Conservation (phyloP, 2,797 vertebrate species). For the Diceros bicornis region DNA sequence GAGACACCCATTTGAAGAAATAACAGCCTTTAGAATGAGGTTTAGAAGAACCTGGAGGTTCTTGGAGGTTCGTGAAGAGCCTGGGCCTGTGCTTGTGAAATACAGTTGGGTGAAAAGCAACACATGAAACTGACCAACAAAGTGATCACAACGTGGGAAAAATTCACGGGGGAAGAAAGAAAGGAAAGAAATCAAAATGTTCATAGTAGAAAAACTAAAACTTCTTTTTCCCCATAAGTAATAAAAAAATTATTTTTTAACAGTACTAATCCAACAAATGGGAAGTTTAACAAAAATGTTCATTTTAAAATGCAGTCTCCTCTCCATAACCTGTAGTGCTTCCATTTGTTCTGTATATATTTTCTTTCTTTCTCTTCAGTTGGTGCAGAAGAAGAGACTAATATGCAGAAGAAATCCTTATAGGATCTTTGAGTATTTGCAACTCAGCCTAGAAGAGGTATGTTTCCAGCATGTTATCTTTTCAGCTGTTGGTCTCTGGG, state of each 20-base stretch:
- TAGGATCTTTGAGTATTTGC: conserved; percentile 94
- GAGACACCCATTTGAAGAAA: background rate
- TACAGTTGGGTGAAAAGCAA: background rate
- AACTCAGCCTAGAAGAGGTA: conserved; percentile 97
- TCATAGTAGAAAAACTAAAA: background rate
- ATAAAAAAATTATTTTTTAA: background rate
- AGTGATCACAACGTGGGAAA: background rate
- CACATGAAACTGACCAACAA: background rate
- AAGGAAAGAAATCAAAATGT: background rate
- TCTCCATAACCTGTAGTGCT: background rate
- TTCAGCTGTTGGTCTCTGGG: background rate
- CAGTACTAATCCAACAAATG: background rate
- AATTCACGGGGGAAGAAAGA: background rate
- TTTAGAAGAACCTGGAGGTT: background rate
- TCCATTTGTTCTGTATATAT: background rate
- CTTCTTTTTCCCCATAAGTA: background rate
- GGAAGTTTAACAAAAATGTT: background rate
- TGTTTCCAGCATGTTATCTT: conserved; percentile 20
- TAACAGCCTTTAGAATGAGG: background rate
- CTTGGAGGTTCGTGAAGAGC: background rate
- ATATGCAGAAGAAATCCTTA: conserved; percentile 93
- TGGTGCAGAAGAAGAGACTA: conserved; percentile 83
- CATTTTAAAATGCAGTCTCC: background rate
- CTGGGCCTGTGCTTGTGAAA: background rate
- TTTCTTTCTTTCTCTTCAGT: conserved; percentile 78